Base-by-base conservation (phyloP, 1,140 invertebrate species). In the Musca vetustissima region DNA sequence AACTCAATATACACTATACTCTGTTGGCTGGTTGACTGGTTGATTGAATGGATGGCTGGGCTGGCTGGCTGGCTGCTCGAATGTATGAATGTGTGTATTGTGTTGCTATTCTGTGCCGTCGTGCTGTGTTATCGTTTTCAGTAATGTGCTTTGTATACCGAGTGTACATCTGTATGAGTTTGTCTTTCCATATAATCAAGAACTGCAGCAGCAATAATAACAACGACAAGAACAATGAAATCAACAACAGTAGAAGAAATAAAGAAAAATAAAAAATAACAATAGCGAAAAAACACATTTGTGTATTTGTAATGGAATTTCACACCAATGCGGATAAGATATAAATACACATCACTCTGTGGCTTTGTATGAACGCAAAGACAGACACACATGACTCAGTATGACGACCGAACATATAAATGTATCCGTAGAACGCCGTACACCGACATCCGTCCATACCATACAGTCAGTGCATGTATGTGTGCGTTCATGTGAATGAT, bases 281-380 rank as follows among this genome's bases (percentile, higher is more conserved):
- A 21, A 28, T 28, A 28, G 28, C 28, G 8, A n/a, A 28, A 28
- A 28, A 28, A 64, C 61, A 64, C 15, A 64, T 64, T n/a, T 43
- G 1, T 50, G 43, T 48, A 65, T 65, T 61, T 61, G 57, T 61
- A 61, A 61, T 61, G 57, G 57, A 61, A 61, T 61, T 61, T 61
- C 57, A 61, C 57, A 61, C 57, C 19, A 61, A 61, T 61, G 28
- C 57, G 28, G 57, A 61, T 43, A 32, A 61, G 57, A 61, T 61
- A 61, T 36, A 59, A 59, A 32, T 61, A 36, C n/a, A 43, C 36
- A 11, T 43, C 36, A 43, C 36, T 43, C 36, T 11, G 36, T 6
- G 36, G 36, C 36, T 43, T 43, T 43, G 36, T 43, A 43, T 8
- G 28, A 28, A 28, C 28, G 28, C 3, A 8, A 8, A 28, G 28